These are phyloP conservation scores for Acrocephalus arundinaceus DNA, from an alignment of 2,113 vertebrate species.

Conservation along the genomic window DNA sequence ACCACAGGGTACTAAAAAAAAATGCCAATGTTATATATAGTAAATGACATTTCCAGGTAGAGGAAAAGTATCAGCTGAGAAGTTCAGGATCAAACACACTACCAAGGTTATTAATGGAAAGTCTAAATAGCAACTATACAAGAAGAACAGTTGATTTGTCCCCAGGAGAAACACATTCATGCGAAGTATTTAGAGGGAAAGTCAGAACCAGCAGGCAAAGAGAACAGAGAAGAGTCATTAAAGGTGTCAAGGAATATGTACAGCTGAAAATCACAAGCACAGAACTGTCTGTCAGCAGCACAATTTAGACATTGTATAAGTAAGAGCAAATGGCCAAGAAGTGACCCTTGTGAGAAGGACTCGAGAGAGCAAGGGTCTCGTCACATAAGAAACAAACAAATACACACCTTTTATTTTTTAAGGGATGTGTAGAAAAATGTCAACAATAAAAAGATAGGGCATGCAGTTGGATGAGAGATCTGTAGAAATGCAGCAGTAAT, in stretches of 20 bases:
- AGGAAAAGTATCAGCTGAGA: neutral
- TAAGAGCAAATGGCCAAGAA: slow-evolving; percentile 10
- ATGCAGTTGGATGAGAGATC: neutral
- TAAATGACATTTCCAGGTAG: slow-evolving; percentile 4
- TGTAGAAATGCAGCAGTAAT: neutral
- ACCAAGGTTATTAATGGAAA: neutral
- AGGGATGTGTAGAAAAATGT: neutral
- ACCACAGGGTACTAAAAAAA: neutral
- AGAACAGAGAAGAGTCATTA: slow-evolving; percentile 44
- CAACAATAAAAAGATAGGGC: neutral
- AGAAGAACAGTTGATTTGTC: slow-evolving; percentile 17
- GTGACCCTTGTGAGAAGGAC: neutral
- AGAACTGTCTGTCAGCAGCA: neutral
- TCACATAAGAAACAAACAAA: neutral
- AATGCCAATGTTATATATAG: neutral
- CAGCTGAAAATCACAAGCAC: slow-evolving; percentile 2
- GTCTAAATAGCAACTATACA: neutral
- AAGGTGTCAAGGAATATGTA: slow-evolving; percentile 35
- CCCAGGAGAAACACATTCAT: slow-evolving; percentile 46
- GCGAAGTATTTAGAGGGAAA: neutral
- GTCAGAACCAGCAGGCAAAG: neutral
- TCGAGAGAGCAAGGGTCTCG: neutral
- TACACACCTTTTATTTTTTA: neutral
- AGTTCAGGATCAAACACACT: neutral
- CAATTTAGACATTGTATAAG: neutral